phyloP scores from a whole-genome alignment of 1,140 invertebrate genomes.

The Periplaneta americana region DNA sequence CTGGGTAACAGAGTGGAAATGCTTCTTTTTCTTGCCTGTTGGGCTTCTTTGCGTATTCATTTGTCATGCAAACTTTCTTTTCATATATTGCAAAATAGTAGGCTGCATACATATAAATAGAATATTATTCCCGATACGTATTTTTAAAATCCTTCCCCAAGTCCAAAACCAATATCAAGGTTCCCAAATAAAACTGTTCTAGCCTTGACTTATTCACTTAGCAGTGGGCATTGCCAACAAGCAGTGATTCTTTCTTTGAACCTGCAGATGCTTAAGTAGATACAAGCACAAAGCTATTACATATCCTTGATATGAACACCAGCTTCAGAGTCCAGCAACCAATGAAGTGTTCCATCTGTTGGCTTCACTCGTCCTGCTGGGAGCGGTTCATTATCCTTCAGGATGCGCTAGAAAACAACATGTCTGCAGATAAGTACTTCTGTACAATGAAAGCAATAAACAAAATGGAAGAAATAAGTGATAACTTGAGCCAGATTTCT shows the following conservation, averaged over 20 bases:
- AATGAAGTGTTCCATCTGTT: constrained; percentile 59
- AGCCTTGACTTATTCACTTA: too few relatives aligned
- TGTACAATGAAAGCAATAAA: background rate
- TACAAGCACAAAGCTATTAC: background rate
- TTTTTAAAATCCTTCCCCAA: background rate
- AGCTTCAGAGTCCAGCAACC: constrained; percentile 75
- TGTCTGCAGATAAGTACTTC: background rate
- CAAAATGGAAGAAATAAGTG: background rate
- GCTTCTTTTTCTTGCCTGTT: too few relatives aligned
- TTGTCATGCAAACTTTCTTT: background rate
- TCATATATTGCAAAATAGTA: background rate
- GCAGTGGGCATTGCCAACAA: background rate
- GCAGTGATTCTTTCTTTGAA: background rate
- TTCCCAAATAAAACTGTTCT: background rate
- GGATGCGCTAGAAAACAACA: constrained; percentile 55
- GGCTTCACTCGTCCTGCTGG: constrained; percentile 69
- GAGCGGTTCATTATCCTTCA: constrained; percentile 64
- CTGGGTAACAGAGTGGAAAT: background rate
- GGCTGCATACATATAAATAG: background rate
- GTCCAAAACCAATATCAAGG: background rate
- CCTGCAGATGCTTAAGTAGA: background rate
- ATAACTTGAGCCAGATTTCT: background rate
- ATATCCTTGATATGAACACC: constrained; percentile 34
- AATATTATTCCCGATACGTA: background rate
- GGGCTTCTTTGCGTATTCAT: background rate